Base-by-base conservation (phyloP, 2,888 invertebrate species). In the Zonitis immaculata region DNA sequence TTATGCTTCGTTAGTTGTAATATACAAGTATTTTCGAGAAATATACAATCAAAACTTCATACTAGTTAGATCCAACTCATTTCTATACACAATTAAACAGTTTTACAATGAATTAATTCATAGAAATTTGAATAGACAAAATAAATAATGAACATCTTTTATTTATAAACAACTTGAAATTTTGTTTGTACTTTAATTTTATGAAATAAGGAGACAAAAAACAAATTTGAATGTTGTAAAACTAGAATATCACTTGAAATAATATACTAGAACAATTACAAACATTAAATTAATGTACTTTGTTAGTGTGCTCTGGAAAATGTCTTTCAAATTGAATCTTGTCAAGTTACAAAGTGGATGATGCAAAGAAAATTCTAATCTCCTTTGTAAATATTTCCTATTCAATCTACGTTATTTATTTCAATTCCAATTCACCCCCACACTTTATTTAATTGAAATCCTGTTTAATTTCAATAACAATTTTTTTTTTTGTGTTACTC, bases 1-100 rank as follows among this genome's bases (percentile, higher is more conserved):
- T 52, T n/a, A 52, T 47, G 56, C 51, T 57, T 57, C 54, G 56
- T 59, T 57, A 54, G 57, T n/a, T n/a, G n/a, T n/a, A n/a, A n/a
- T n/a, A n/a, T n/a, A n/a, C n/a, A n/a, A n/a, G n/a, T n/a, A n/a
- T n/a, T n/a, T n/a, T n/a, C n/a, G n/a, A n/a, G n/a, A n/a, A n/a
- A n/a, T n/a, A n/a, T n/a, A n/a, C n/a, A n/a, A n/a, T n/a, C n/a
- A n/a, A n/a, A n/a, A n/a, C n/a, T n/a, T n/a, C n/a, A n/a, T n/a
- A n/a, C n/a, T n/a, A n/a, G n/a, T n/a, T n/a, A n/a, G n/a, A n/a
- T n/a, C n/a, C n/a, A n/a, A n/a, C n/a, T n/a, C n/a, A n/a, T n/a
- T n/a, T n/a, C n/a, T n/a, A n/a, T n/a, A n/a, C n/a, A n/a, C n/a
- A n/a, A n/a, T n/a, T n/a, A n/a, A n/a, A n/a, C n/a, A n/a, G n/a